Evolutionary conservation across 2,113 vertebrate species (phyloP).

Genomic region (Colossoma macropomum): DNA sequence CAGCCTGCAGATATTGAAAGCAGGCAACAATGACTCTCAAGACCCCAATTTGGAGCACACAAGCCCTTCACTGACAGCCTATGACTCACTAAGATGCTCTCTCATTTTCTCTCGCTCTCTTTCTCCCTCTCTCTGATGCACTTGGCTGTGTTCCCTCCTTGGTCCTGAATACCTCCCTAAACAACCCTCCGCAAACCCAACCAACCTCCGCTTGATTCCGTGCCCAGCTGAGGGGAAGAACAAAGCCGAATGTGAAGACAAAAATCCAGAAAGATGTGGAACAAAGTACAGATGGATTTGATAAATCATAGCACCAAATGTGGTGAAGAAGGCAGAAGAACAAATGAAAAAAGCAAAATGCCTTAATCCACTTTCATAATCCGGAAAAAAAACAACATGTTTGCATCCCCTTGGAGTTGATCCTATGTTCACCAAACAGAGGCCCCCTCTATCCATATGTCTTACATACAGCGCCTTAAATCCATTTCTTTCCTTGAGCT

Average conservation of each 20-base stretch:
- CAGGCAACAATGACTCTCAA: conserved; percentile 19
- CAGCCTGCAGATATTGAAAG: conserved; percentile 20
- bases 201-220: neutral
- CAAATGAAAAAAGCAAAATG: neutral
- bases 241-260: neutral
- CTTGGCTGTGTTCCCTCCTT: neutral
- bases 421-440: neutral
- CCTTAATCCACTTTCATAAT: conserved; percentile 29
- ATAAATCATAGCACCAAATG: neutral
- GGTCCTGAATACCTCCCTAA: conserved; percentile 21
- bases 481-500: neutral
- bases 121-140: neutral
- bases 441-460: neutral
- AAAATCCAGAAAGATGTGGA: neutral
- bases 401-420: conserved; percentile 16
- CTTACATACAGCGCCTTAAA: neutral
- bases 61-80: conserved; percentile 1
- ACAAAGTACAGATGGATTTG: neutral
- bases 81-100: conserved; percentile 27
- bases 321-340: conserved; percentile 3
- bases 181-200: neutral
- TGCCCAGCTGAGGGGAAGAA: neutral
- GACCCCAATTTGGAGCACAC: conserved; percentile 17
- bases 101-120: neutral
- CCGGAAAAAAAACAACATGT: no score